Percentiles rank a stretch among this genome's conserved stretches.
Evolutionary conservation across 37 sponge, comb jelly and placozoan genomes (phyloP).

Genomic region (Cladorhizidae sp.): DNA sequence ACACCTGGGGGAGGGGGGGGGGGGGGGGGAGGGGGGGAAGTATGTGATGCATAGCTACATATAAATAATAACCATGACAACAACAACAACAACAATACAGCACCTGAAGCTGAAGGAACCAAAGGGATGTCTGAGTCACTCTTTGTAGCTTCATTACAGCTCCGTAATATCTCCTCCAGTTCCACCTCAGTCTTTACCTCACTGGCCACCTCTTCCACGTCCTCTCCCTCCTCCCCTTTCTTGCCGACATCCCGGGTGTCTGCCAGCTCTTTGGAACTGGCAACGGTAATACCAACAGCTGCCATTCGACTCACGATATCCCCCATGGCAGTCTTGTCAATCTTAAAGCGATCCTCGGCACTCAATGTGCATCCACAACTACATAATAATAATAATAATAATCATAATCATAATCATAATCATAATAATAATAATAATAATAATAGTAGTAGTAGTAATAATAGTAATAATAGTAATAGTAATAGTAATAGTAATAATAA

Average conservation of each 20-base stretch:
- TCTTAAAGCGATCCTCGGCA: conserved; percentile 73
- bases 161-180: conserved; percentile 1
- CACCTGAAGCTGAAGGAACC: too few relatives aligned
- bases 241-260: not conserved
- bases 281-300: not conserved
- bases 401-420: too few relatives aligned
- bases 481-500: not conserved
- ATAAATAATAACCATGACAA: not conserved
- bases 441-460: not conserved
- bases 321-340: conserved; percentile 73
- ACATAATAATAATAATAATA: too few relatives aligned
- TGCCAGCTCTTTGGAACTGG: not conserved
- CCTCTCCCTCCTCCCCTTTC: conserved; percentile 24
- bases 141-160: not conserved
- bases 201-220: not conserved
- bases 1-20: not conserved
- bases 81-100: too few relatives aligned
- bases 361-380: conserved; percentile 62
- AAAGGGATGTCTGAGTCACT: not conserved
- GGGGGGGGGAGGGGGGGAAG: not conserved
- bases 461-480: not conserved
- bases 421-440: not conserved
- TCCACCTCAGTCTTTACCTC: not conserved
- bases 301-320: conserved; percentile 26
- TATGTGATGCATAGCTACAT: not conserved